phyloP scores from a whole-genome alignment of 2,113 vertebrate species.

The Coturnix japonica region DNA sequence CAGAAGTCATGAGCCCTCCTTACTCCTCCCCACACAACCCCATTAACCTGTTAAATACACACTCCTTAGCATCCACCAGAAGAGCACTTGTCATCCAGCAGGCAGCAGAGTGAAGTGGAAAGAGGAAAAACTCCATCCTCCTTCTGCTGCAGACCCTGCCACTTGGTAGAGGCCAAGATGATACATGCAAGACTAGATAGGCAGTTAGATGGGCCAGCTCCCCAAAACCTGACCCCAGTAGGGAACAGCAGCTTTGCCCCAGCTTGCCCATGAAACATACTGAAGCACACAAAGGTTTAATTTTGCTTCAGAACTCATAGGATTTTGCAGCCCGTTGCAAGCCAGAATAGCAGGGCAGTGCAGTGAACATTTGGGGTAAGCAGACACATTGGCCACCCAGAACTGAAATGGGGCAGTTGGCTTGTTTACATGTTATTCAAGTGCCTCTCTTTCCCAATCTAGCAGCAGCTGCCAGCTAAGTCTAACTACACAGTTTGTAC shows the following conservation, averaged over 20 bases:
- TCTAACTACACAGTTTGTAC: neutral
- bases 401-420: conserved; percentile 4
- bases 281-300: neutral
- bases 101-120: neutral
- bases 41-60: neutral
- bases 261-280: neutral
- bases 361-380: neutral
- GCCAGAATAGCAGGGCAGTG: neutral
- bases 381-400: neutral
- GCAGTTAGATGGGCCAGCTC: neutral
- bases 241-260: neutral
- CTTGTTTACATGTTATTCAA: neutral
- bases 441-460: neutral
- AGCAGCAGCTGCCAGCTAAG: conserved; percentile 8
- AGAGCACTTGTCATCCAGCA: neutral
- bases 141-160: neutral
- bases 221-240: neutral
- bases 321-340: neutral
- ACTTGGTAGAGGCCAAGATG: fast-evolving
- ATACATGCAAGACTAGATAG: neutral
- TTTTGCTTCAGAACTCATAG: neutral
- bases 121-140: neutral
- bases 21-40: neutral
- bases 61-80: neutral
- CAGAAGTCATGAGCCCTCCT: neutral